These are phyloP conservation scores for Cyrtonyx montezumae DNA, from an alignment of 2,113 vertebrate species.

Conservation along the genomic window DNA sequence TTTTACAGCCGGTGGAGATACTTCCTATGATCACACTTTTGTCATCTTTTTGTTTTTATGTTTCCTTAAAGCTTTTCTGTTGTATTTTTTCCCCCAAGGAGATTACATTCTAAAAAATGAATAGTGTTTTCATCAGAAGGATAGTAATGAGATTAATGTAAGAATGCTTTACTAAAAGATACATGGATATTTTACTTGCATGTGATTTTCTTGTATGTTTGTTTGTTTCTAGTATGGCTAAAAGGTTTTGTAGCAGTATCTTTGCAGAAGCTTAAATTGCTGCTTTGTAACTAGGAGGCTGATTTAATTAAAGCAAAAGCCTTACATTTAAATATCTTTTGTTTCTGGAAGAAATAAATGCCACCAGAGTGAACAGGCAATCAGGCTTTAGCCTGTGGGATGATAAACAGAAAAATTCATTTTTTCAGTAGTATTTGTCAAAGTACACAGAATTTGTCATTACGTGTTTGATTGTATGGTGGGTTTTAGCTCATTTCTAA, in stretches of 20 bases:
- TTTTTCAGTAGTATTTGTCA: not conserved
- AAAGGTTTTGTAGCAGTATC: not conserved
- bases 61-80: not conserved
- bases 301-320: not conserved
- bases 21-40: not conserved
- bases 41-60: not conserved
- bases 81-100: not conserved
- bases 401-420: not conserved
- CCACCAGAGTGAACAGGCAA: not conserved
- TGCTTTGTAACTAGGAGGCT: not conserved
- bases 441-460: not conserved
- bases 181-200: not conserved
- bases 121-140: not conserved
- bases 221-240: not conserved
- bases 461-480: too few species aligned
- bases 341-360: not conserved
- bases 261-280: not conserved
- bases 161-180: not conserved
- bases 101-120: not conserved
- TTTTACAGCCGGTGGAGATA: conserved; percentile 16
- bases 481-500: not conserved
- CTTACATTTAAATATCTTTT: not conserved
- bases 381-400: not conserved
- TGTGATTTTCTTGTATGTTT: too few species aligned
- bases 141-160: not conserved